Conservation (phyloP, 2,888 invertebrate species). For the Eupithecia subumbrata region DNA sequence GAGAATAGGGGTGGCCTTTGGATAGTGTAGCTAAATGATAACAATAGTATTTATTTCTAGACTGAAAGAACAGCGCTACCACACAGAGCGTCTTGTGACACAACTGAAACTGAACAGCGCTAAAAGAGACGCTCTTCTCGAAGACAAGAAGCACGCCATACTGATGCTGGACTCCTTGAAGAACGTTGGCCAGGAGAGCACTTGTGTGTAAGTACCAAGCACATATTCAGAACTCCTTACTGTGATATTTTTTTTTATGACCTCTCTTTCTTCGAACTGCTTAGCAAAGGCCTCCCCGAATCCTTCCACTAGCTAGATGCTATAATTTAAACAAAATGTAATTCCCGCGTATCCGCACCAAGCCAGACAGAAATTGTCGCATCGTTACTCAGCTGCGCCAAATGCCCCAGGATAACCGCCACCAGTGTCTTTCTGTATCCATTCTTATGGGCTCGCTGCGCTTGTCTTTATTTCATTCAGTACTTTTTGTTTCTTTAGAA, state of each 20-base stretch:
- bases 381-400: not conserved
- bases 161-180: constrained; percentile 79
- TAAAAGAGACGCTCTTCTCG: constrained; percentile 77
- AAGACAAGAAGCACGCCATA: constrained; percentile 79
- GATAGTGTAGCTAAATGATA: not conserved
- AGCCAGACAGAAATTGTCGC: no score
- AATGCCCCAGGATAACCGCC: not conserved
- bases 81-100: constrained; percentile 74
- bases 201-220: constrained; percentile 61
- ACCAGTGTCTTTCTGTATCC: not conserved
- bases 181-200: constrained; percentile 76
- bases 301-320: not conserved
- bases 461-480: no score
- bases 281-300: no score
- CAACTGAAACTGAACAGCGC: constrained; percentile 73
- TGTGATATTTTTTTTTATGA: not conserved
- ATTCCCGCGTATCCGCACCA: not conserved
- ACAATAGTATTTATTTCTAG: constrained; percentile 51
- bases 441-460: no score
- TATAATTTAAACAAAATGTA: not conserved
- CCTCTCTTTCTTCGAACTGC: not conserved
- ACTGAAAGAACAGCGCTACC: constrained; percentile 79
- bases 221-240: not conserved
- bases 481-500: no score
- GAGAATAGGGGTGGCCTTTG: no score